A percentile compares a stretch with the other conserved stretches of the same genome.
These are phyloP conservation scores for Meta bourneti DNA, from an alignment of 2,888 invertebrate genomes.

Conservation along the genomic window DNA sequence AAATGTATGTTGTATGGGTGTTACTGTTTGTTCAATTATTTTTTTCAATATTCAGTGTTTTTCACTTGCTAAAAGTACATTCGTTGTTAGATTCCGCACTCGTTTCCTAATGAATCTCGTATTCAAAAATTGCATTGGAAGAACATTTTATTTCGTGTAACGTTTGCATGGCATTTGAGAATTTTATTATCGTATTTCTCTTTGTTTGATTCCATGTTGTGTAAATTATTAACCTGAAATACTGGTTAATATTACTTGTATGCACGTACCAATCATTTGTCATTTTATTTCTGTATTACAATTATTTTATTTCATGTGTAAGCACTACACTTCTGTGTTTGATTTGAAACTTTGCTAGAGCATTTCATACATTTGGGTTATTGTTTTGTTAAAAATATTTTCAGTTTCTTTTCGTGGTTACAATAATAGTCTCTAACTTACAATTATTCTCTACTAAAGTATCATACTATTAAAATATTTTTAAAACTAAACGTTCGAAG, in stretches of 20 bases:
- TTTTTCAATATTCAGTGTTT: constrained; percentile 10
- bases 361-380: no score
- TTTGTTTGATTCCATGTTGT: background rate
- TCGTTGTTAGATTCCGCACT: background rate
- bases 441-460: no score
- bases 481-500: no score
- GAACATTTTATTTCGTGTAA: background rate
- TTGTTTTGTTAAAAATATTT: no score
- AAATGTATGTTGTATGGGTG: constrained; percentile 65
- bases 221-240: background rate
- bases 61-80: constrained; percentile 8
- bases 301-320: background rate
- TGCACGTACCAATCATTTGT: background rate
- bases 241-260: background rate
- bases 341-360: background rate
- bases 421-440: no score
- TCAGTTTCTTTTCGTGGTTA: no score
- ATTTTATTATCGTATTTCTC: background rate
- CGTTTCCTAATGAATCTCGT: background rate
- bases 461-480: no score
- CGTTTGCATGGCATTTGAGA: background rate
- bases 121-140: background rate
- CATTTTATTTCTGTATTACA: background rate
- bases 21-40: constrained; percentile 24
- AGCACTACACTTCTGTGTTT: background rate